Conservation (phyloP, 2,797 vertebrate genomes). For the Pyrocephalus nanus region DNA sequence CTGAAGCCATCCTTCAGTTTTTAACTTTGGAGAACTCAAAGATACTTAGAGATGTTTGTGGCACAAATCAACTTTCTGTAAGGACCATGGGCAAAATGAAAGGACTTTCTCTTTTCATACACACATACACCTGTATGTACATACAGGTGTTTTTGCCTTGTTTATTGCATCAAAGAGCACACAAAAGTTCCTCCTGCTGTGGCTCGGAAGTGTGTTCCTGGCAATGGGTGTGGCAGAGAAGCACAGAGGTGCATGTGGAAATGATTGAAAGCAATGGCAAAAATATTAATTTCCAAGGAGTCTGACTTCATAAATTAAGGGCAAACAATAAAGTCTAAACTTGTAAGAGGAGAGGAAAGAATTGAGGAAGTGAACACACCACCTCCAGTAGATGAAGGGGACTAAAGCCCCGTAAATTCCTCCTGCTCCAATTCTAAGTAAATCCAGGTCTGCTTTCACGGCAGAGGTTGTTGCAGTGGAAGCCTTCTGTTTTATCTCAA, state of each 20-base stretch:
- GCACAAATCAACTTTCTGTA: not conserved
- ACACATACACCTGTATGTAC: fast-evolving
- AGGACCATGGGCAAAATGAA: not conserved
- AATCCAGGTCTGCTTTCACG: not conserved
- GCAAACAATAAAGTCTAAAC: not conserved
- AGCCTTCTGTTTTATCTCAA: not conserved
- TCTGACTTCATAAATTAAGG: not conserved
- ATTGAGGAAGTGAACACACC: fast-evolving
- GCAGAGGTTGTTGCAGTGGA: not conserved
- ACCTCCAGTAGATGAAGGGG: not conserved
- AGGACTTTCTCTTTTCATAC: not conserved
- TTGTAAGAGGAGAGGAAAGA: not conserved
- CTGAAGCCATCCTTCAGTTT: not conserved
- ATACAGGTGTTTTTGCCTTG: not conserved
- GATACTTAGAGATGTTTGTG: not conserved
- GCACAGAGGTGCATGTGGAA: not conserved
- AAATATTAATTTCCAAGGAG: not conserved
- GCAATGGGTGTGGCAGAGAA: not conserved
- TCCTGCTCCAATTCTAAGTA: not conserved
- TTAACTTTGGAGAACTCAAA: not conserved
- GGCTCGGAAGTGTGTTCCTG: not conserved
- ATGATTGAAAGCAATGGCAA: not conserved
- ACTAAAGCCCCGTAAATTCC: not conserved
- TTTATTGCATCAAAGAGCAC: not conserved
- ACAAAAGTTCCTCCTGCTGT: not conserved